phyloP scores from a whole-genome alignment of 2,113 vertebrate species.

The Aramus guarauna region DNA sequence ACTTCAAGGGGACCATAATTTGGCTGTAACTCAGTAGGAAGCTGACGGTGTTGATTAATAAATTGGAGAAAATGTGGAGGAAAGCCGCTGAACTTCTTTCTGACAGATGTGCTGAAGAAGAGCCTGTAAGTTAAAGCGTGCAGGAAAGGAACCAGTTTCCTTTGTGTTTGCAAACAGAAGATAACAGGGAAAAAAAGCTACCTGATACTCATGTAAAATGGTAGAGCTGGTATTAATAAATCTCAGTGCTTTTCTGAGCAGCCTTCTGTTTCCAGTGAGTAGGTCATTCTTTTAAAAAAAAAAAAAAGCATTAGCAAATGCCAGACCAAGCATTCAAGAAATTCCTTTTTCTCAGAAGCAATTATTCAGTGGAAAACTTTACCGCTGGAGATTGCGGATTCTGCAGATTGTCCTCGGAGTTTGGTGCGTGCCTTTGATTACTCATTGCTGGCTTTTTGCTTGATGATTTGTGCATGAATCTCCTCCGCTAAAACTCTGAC shows the following conservation, averaged over 20 bases:
- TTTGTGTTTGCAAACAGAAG: constrained; percentile 39
- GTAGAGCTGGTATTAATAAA: constrained; percentile 41
- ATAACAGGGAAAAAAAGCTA: background rate
- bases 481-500: background rate
- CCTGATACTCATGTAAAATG: background rate
- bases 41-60: constrained; percentile 61
- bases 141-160: constrained; percentile 5
- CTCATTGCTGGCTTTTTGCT: constrained; percentile 52
- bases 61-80: constrained; percentile 6
- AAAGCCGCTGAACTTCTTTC: constrained; percentile 26
- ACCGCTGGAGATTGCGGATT: constrained; percentile 4
- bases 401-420: constrained; percentile 44
- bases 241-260: background rate
- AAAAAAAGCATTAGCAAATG: constrained; percentile 4
- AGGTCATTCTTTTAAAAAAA: background rate
- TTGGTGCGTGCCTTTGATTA: constrained; percentile 32
- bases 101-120: constrained; percentile 35
- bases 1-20: constrained; percentile 51
- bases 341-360: constrained; percentile 56
- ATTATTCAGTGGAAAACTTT: constrained; percentile 63
- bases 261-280: constrained; percentile 3
- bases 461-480: constrained; percentile 18
- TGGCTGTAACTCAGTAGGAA: constrained; percentile 51
- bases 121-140: background rate
- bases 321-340: constrained; percentile 44